Base-by-base conservation (phyloP, 2,888 invertebrate genomes). In the Ditylenchus weischeri region DNA sequence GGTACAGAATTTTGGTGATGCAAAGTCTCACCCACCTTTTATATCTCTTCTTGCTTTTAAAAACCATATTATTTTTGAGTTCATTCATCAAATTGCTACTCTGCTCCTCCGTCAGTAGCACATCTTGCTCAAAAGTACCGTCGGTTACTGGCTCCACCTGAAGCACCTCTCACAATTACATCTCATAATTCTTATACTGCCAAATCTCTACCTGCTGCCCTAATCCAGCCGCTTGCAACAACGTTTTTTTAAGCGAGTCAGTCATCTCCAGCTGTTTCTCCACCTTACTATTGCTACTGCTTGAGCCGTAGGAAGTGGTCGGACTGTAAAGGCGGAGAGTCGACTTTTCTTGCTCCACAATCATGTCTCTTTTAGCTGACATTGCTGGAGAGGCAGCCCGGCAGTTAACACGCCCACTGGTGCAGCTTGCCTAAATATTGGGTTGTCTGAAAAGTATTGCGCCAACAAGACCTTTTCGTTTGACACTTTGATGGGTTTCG, bases 71-170 rank as follows among this genome's bases (percentile, higher is more conserved):
- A 15, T 64, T 29, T 67, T 70, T 23, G 70, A 81, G 64, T 57
- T 76, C 73, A 51, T 79, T 75, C 19, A 81, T 68, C 68, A 81
- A 64, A 50, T 72, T 73, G 29, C 76, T 72, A 3, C 78, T 74
- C 63, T 81, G 81, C 19, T 70, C 61, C 57, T 79, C 77, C 0
- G 81, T 81, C 0, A 81, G 72, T 2, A 81, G 71, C 19, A 79
- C 68, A 67, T 81, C 81, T 10, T 76, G 74, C 57, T 81, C 76
- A 60, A 79, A 79, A 1, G 79, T 77, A 21, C 81, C 81, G 61
- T 81, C 78, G 59, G 81, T 77, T 23, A 69, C 73, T 3, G 81
- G 77, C 18, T 72, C 76, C 23, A 81, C 78, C 78, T 79, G 21
- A 29, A 69, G 11, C 38, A 38, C 51, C 13, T 10, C 51, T 50